Evolutionary conservation across 1,140 invertebrate genomes (phyloP).

Genomic region (Drosophila takahashii): DNA sequence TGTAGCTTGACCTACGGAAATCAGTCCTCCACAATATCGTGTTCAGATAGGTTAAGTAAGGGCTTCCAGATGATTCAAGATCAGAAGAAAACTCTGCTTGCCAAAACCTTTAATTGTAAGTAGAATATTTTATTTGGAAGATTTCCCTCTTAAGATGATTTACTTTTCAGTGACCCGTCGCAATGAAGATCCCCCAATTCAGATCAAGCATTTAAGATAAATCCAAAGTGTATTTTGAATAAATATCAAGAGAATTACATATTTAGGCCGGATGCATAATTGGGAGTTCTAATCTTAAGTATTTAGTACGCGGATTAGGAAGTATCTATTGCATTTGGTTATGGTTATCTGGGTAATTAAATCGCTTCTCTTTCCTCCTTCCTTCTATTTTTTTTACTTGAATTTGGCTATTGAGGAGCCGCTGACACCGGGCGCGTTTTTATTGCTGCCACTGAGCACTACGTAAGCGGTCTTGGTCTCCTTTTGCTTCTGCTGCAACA

Average conservation of each 20-base stretch:
- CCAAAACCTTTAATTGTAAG: constrained; percentile 42
- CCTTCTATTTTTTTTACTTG: constrained; percentile 71
- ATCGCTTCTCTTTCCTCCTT: neutral
- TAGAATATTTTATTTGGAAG: neutral
- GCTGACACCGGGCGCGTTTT: constrained; percentile 56
- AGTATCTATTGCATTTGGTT: constrained; percentile 82
- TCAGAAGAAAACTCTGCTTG: constrained; percentile 12
- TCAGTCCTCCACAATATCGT: constrained; percentile 17
- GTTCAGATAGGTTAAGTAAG: neutral
- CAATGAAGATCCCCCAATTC: constrained; percentile 25
- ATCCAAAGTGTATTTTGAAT: constrained; percentile 54
- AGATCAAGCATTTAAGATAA: constrained; percentile 40
- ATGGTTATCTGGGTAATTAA: constrained; percentile 38
- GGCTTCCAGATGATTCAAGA: constrained; percentile 59
- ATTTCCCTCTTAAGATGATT: too few relatives aligned
- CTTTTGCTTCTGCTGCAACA: constrained; percentile 98
- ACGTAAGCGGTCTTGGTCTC: constrained; percentile 98
- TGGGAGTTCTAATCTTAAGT: constrained; percentile 44
- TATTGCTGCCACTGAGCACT: constrained; percentile 95
- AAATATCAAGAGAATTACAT: constrained; percentile 80
- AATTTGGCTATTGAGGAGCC: constrained; percentile 81
- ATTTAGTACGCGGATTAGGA: constrained; percentile 58
- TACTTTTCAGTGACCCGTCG: constrained; percentile 30
- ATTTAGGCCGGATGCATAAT: constrained; percentile 19
- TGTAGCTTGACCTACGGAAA: constrained; percentile 38